Conservation (phyloP, 2,797 vertebrate genomes). For the Acridotheres tristis region DNA sequence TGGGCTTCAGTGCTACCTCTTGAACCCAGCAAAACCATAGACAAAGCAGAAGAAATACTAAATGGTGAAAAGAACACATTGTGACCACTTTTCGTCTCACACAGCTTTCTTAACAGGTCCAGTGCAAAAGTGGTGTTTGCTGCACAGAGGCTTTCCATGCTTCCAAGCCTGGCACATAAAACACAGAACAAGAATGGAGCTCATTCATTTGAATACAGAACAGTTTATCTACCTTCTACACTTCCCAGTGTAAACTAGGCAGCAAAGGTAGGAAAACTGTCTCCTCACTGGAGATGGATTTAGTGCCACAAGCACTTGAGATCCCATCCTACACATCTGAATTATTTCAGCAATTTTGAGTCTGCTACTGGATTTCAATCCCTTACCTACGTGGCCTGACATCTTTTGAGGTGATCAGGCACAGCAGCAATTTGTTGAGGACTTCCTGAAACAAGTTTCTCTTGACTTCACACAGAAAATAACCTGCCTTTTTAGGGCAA, state of each 20-base stretch:
- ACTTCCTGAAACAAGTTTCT: background rate
- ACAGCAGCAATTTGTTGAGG: background rate
- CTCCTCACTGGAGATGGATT: background rate
- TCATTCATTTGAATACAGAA: background rate
- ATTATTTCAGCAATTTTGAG: rapidly evolving
- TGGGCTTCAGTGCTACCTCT: constrained; percentile 81
- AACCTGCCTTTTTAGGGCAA: background rate
- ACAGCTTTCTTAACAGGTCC: constrained; percentile 77
- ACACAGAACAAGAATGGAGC: background rate
- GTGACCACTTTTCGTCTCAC: constrained; percentile 7
- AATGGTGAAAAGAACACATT: constrained; percentile 87
- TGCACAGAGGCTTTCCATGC: constrained; percentile 61
- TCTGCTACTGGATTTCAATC: background rate
- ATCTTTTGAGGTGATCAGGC: background rate
- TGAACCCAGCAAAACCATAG: constrained; percentile 86
- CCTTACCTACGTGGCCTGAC: background rate
- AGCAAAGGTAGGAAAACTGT: background rate
- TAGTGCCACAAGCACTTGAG: background rate
- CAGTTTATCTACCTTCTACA: background rate
- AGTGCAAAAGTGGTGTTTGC: constrained; percentile 75
- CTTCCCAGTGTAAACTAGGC: background rate
- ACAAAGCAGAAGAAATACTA: constrained; percentile 86
- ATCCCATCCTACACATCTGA: background rate
- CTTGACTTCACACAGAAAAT: background rate
- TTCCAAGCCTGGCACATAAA: background rate